These are phyloP conservation scores for Charadrius vociferus DNA, from an alignment of 2,113 vertebrate genomes.

Conservation along the genomic window DNA sequence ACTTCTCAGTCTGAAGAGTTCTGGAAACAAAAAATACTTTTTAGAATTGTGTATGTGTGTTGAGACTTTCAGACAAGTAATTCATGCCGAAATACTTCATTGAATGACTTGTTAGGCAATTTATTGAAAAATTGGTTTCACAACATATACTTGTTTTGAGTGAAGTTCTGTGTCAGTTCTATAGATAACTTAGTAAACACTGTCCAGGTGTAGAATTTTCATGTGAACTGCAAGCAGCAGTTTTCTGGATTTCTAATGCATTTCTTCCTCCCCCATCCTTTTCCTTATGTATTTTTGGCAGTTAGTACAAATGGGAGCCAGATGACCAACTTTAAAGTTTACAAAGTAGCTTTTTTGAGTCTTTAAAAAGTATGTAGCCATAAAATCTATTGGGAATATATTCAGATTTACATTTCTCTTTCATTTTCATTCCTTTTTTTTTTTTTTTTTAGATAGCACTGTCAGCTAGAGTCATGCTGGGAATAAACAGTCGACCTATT, in stretches of 20 bases:
- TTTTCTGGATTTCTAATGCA: slow-evolving; percentile 22
- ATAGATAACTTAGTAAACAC: background rate
- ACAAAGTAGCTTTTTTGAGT: background rate
- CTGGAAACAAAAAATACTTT: background rate
- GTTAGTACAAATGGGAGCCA: slow-evolving; percentile 47
- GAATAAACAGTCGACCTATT: background rate
- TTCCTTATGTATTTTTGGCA: slow-evolving; percentile 15
- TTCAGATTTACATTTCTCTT: background rate
- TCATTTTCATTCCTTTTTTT: background rate
- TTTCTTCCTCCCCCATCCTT: slow-evolving; percentile 1
- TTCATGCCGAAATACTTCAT: background rate
- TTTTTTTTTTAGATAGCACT: background rate
- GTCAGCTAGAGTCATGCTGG: background rate
- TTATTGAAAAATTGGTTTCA: background rate
- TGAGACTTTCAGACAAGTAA: background rate
- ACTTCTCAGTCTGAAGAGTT: background rate
- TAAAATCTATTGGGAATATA: background rate
- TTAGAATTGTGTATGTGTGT: background rate
- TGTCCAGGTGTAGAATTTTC: background rate
- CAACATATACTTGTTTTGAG: background rate
- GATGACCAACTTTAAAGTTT: slow-evolving; percentile 20
- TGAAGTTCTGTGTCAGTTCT: background rate
- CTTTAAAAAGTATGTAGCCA: background rate
- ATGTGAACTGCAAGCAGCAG: background rate
- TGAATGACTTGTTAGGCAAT: background rate